A percentile compares a stretch with the other conserved stretches of the same genome.
phyloP scores from a whole-genome alignment of 2,113 vertebrate genomes.

The Typhlomys cinereus region DNA sequence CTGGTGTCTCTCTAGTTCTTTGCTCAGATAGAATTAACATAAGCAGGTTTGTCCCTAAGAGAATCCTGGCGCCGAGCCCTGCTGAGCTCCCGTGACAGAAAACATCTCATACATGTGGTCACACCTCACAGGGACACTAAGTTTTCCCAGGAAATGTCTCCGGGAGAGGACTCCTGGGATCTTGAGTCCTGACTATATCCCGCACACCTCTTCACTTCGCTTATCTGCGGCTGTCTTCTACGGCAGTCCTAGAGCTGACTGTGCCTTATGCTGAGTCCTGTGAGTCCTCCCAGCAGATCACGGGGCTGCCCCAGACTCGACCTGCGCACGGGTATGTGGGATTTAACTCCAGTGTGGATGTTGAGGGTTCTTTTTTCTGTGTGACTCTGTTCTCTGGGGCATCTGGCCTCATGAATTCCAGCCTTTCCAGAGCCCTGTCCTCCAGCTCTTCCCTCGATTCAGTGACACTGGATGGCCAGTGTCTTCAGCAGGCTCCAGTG shows the following conservation, averaged over 20 bases:
- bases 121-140: constrained; percentile 17
- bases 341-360: neutral
- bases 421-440: neutral
- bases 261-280: neutral
- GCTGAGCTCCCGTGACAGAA: neutral
- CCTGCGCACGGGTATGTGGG: neutral
- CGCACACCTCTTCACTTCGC: neutral
- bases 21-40: constrained; percentile 5
- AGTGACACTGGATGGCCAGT: neutral
- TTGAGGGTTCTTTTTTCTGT: neutral
- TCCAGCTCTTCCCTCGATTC: neutral
- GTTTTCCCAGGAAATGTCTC: neutral
- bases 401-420: neutral
- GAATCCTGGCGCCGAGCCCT: neutral
- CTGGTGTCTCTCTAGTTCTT: constrained; percentile 10
- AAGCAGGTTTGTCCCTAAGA: constrained; percentile 5
- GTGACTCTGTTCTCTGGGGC: neutral
- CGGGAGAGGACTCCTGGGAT: neutral
- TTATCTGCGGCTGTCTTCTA: constrained; percentile 14
- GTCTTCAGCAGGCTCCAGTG: neutral
- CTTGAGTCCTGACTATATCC: constrained; percentile 1
- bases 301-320: neutral
- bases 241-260: neutral
- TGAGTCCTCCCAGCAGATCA: neutral
- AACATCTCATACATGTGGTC: neutral